Conservation (phyloP, 2,888 invertebrate genomes). For the Drosophila paracracens region DNA sequence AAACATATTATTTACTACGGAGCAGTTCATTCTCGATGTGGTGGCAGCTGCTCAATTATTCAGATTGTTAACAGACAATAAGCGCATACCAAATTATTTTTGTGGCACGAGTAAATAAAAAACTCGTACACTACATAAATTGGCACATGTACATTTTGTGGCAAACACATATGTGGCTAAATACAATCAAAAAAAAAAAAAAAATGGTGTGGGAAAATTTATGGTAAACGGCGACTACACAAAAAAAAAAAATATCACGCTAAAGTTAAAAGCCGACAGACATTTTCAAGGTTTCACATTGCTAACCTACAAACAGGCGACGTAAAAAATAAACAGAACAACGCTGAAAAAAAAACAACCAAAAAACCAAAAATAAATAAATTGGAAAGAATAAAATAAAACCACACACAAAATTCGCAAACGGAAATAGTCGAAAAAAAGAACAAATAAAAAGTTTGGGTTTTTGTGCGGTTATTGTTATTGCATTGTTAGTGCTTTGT, state of each 20-base stretch:
- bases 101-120: slow-evolving; percentile 16
- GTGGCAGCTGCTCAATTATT: slow-evolving; percentile 8
- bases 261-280: slow-evolving; percentile 51
- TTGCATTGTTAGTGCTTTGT: slow-evolving; percentile 31
- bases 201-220: slow-evolving; percentile 41
- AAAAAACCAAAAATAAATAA: slow-evolving; percentile 35
- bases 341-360: slow-evolving; percentile 43
- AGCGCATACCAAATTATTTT: slow-evolving; percentile 17
- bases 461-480: slow-evolving; percentile 52
- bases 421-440: slow-evolving; percentile 52
- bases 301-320: slow-evolving; percentile 70
- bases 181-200: slow-evolving; percentile 21
- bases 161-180: slow-evolving; percentile 34
- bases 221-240: slow-evolving; percentile 18
- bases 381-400: slow-evolving; percentile 42
- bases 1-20: not conserved
- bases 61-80: slow-evolving; percentile 22
- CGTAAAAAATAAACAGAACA: slow-evolving; percentile 68
- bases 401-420: slow-evolving; percentile 43
- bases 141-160: slow-evolving; percentile 45
- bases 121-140: slow-evolving; percentile 28
- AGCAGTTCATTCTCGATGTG: not conserved
- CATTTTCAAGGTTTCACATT: slow-evolving; percentile 66
- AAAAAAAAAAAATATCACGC: slow-evolving; percentile 24
- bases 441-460: slow-evolving; percentile 18